Percentiles rank a stretch among this genome's conserved stretches.
phyloP scores from a whole-genome alignment of 2,888 invertebrate genomes.

The Plagodis pulveraria region DNA sequence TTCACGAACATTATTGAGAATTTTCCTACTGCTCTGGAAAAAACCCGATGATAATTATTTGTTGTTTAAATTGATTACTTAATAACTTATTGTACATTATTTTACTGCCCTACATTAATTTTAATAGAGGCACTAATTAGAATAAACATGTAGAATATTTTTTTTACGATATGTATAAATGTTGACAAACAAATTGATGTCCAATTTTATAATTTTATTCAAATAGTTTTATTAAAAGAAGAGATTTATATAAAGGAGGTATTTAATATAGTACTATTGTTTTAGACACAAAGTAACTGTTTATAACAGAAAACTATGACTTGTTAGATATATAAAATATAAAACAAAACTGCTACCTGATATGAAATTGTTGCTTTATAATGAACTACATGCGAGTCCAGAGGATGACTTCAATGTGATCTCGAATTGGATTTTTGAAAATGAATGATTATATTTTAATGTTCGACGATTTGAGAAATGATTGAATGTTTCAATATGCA shows the following conservation, averaged over 20 bases:
- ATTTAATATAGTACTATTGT: constrained; percentile 10
- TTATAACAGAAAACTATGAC: constrained; percentile 12
- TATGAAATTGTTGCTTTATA: constrained; percentile 75
- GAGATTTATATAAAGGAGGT: constrained; percentile 5
- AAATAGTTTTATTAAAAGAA: constrained; percentile 1
- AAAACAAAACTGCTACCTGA: constrained; percentile 60
- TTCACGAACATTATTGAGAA: background rate
- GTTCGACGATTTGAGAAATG: constrained; percentile 32
- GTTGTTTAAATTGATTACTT: constrained; percentile 3
- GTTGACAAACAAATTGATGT: constrained; percentile 7
- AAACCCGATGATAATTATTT: constrained; percentile 1
- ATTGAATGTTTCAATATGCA: constrained; percentile 14
- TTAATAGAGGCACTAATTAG: constrained; percentile 6
- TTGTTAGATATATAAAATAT: constrained; percentile 13
- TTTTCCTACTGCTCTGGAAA: constrained; percentile 7
- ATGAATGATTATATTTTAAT: constrained; percentile 48
- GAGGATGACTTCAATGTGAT: constrained; percentile 74
- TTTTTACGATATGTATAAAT: background rate
- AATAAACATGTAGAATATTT: constrained; percentile 4
- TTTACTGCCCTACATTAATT: constrained; percentile 2
- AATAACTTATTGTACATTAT: constrained; percentile 5
- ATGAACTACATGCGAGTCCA: constrained; percentile 70
- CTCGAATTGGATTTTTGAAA: constrained; percentile 75
- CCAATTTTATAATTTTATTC: constrained; percentile 5
- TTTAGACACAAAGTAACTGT: constrained; percentile 13